Percentiles rank a stretch among this genome's conserved stretches.
Conservation (phyloP, 2,113 vertebrate genomes). For the Nansenia antarctica region DNA sequence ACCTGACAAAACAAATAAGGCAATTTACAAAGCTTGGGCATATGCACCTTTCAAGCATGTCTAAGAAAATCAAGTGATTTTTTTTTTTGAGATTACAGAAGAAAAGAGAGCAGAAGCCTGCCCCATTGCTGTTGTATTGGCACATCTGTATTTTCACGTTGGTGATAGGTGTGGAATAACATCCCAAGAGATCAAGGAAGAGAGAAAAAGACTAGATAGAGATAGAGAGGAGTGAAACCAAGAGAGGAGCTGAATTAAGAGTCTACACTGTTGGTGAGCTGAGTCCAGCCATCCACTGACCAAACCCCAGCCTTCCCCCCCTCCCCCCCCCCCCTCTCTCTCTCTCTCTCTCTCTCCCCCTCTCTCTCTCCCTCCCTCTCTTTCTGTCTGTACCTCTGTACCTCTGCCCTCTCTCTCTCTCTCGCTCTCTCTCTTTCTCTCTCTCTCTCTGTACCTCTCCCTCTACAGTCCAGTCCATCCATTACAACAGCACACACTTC, state of each 20-base stretch:
- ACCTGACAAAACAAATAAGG: conserved; percentile 62
- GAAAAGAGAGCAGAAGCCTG: conserved; percentile 48
- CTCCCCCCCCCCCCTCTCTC: conserved; percentile 43
- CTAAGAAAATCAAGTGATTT: conserved; percentile 58
- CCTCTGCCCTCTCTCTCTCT: conserved; percentile 41
- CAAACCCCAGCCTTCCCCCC: conserved; percentile 42
- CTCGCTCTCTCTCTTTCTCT: conserved; percentile 45
- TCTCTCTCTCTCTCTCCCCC: conserved; percentile 47
- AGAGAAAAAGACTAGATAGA: not conserved
- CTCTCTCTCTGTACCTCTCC: conserved; percentile 41
- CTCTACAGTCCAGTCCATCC: conserved; percentile 59
- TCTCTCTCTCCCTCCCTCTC: conserved; percentile 43
- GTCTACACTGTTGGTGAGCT: conserved; percentile 35
- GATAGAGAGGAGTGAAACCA: conserved; percentile 1
- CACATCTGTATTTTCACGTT: conserved; percentile 71
- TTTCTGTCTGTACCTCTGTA: no score
- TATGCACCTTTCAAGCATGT: conserved; percentile 57
- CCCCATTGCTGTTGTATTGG: conserved; percentile 56
- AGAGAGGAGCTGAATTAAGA: conserved; percentile 43
- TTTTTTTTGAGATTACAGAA: no score
- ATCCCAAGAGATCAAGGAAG: conserved; percentile 54
- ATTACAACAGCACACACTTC: conserved; percentile 90
- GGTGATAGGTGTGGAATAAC: conserved; percentile 57
- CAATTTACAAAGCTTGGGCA: conserved; percentile 66
- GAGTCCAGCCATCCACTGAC: not conserved